A percentile compares a stretch with the other conserved stretches of the same genome.
phyloP scores from a whole-genome alignment of 2,888 invertebrate species.

The Campoplex nolae region DNA sequence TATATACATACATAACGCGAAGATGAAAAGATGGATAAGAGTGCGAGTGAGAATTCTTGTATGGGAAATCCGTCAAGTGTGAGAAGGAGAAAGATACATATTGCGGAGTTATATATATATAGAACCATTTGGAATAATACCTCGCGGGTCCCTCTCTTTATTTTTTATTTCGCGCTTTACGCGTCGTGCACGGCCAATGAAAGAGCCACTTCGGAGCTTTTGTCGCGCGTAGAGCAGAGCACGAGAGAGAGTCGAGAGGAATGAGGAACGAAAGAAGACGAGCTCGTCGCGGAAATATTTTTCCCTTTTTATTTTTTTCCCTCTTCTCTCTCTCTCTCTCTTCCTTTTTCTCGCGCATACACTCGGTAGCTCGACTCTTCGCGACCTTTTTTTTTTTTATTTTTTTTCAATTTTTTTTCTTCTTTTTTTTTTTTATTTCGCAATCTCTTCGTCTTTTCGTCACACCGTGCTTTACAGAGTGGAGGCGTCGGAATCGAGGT shows the following conservation, averaged over 20 bases:
- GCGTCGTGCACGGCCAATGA: constrained; percentile 76
- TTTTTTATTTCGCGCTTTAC: constrained; percentile 79
- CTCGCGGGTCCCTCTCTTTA: constrained; percentile 69
- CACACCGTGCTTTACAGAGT: constrained; percentile 25
- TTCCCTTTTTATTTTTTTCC: constrained; percentile 44
- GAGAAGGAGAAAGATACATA: constrained; percentile 46
- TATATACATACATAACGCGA: constrained; percentile 11
- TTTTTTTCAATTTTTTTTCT: constrained; percentile 28
- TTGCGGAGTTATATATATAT: constrained; percentile 15
- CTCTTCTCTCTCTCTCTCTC: constrained; percentile 19
- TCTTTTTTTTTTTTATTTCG: constrained; percentile 37
- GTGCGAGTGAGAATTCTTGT: constrained; percentile 51
- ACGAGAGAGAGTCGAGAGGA: constrained; percentile 22
- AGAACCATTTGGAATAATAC: constrained; percentile 71
- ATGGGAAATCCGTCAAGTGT: constrained; percentile 50
- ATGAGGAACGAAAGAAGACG: constrained; percentile 42
- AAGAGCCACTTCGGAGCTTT: constrained; percentile 81
- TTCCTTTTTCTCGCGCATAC: background rate
- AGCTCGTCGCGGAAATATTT: constrained; percentile 58
- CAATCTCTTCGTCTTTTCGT: constrained; percentile 29
- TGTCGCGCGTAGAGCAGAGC: constrained; percentile 72
- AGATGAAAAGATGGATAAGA: constrained; percentile 60
- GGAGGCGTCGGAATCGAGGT: constrained; percentile 55
- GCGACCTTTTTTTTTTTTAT: constrained; percentile 37
- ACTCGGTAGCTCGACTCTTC: constrained; percentile 47